Conservation (phyloP, 2,888 invertebrate genomes). For the Drosophila greeni region DNA sequence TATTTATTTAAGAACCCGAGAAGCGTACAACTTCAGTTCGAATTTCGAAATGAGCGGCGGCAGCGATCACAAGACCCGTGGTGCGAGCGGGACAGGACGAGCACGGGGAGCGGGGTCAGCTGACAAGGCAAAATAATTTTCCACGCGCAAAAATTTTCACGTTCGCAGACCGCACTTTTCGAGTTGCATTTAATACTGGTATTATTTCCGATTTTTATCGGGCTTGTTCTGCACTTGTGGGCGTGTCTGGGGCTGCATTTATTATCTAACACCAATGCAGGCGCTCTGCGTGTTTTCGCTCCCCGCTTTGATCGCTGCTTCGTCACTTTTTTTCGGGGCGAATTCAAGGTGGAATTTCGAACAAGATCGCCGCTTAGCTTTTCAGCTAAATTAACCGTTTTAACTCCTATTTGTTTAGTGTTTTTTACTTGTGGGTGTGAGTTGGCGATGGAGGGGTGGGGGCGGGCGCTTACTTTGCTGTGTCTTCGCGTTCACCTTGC, state of each 20-base stretch:
- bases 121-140: slow-evolving; percentile 53
- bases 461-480: slow-evolving; percentile 60
- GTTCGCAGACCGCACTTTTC: slow-evolving; percentile 44
- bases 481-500: slow-evolving; percentile 58
- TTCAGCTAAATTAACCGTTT: not conserved
- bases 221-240: slow-evolving; percentile 1
- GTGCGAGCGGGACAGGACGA: slow-evolving; percentile 25
- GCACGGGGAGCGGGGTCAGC: slow-evolving; percentile 58
- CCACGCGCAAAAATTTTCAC: slow-evolving; percentile 36
- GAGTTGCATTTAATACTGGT: slow-evolving; percentile 5
- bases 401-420: slow-evolving; percentile 26
- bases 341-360: slow-evolving; percentile 15
- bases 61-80: slow-evolving; percentile 60
- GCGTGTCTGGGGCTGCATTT: slow-evolving; percentile 40
- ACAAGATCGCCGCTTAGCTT: slow-evolving; percentile 19
- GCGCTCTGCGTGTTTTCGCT: slow-evolving; percentile 19
- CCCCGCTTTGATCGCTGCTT: slow-evolving; percentile 38
- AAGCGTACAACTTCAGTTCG: slow-evolving; percentile 8
- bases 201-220: slow-evolving; percentile 7
- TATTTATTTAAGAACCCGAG: not conserved
- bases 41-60: slow-evolving; percentile 13
- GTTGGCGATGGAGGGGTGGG: slow-evolving; percentile 2
- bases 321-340: slow-evolving; percentile 45
- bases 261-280: slow-evolving; percentile 62
- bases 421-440: slow-evolving; percentile 37